phyloP scores from a whole-genome alignment of 2,888 invertebrate genomes.

The Hoplodrina blanda region DNA sequence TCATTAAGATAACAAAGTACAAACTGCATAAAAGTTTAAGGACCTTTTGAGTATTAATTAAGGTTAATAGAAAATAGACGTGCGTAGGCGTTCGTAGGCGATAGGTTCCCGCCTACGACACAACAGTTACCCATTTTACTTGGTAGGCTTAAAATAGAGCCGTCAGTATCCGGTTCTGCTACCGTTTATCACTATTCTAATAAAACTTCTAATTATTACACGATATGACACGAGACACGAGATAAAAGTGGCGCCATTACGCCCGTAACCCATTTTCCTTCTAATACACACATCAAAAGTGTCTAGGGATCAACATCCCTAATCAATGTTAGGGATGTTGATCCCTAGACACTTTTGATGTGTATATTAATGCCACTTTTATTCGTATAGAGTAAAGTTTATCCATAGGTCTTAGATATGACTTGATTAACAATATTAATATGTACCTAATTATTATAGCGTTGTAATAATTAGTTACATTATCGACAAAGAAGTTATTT shows the following conservation, averaged over 20 bases:
- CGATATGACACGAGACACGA: constrained; percentile 49
- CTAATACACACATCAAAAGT: no score
- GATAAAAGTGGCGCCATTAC: constrained; percentile 60
- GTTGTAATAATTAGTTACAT: constrained; percentile 58
- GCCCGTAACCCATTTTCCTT: constrained; percentile 23
- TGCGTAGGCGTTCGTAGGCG: constrained; percentile 50
- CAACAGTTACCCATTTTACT: constrained; percentile 51
- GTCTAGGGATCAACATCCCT: no score
- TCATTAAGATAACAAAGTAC: constrained; percentile 16
- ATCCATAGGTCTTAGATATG: constrained; percentile 42
- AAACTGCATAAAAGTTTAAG: constrained; percentile 31
- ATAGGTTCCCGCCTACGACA: constrained; percentile 44
- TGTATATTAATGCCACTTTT: no score
- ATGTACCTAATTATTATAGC: constrained; percentile 34
- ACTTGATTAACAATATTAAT: constrained; percentile 33
- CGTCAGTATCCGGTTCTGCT: constrained; percentile 50
- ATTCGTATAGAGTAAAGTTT: constrained; percentile 6
- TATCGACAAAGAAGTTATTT: constrained; percentile 40
- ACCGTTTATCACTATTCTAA: constrained; percentile 56
- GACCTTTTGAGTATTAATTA: constrained; percentile 44
- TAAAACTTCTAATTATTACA: constrained; percentile 55
- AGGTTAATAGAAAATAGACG: constrained; percentile 42
- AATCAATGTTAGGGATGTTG: no score
- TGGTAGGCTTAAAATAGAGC: constrained; percentile 47
- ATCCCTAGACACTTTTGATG: no score